Base-by-base conservation (phyloP, 2,797 vertebrate genomes). In the Pteronotus mesoamericanus region DNA sequence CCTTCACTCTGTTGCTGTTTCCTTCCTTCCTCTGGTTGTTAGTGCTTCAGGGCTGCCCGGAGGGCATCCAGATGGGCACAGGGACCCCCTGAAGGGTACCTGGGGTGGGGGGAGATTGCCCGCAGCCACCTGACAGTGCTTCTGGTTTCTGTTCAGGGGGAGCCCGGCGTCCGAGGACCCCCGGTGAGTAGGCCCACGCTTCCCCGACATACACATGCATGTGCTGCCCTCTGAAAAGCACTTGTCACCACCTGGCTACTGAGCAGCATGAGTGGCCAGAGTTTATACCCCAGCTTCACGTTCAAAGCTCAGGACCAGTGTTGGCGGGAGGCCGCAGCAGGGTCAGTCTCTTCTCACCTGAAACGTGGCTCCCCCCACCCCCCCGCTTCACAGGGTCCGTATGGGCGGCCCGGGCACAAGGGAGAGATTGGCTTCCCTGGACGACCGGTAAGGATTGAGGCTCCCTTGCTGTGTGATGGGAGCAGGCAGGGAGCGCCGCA, bases 351-450 rank as follows among this genome's bases (percentile, higher is more conserved):
- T 9, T n/a, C 66, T 34, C 29, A 1, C 4, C 61, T 48, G 7
- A 53, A 34, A 44, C 0, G 6, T 0, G 15, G 21, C 5, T 3
- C 4, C 21, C 32, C 26, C 8, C 15, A 21, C 5, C 3, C 4
- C 21, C 32, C 26, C 8, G 71, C 18, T 26, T n/a, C 44, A 1
- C 96, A 99, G 99, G 99, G 99, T 32, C 97, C 98, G 0, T 57
- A 98, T 0, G 98, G 98, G 37, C 97, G 96, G 44, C 94, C 97
- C 19, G 99, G 99, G 75, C 91, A 98, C 68, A 99, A 99, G 95
- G 99, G 99, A 83, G 99, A 99, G 98, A 99, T 99, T 0, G 99
- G 99, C 97, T 99, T 99, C 98, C 99, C 99, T 1, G 99, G 99
- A 96, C 99, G 99, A 98, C 99, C 99, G 1, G 99, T 99, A 97